Percentiles rank a stretch among this genome's conserved stretches.
These are phyloP conservation scores for Amitus sp. DNA, from an alignment of 2,888 invertebrate species.

Conservation along the genomic window DNA sequence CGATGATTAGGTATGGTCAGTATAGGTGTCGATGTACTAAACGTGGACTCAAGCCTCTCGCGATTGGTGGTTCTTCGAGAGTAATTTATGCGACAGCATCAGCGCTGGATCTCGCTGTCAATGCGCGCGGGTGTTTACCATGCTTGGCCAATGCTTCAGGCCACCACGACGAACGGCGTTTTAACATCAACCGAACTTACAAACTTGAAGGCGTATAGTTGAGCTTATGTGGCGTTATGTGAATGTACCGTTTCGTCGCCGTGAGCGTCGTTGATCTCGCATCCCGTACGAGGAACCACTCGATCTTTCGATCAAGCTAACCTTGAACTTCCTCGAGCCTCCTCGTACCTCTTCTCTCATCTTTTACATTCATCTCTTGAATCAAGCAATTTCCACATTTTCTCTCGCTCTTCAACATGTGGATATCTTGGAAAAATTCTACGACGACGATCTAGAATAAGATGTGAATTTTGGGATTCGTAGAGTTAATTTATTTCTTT, in stretches of 20 bases:
- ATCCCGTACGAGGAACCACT: conserved; percentile 27
- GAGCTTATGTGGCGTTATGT: conserved; percentile 49
- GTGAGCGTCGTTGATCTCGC: conserved; percentile 46
- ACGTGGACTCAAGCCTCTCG: not conserved
- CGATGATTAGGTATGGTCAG: conserved; percentile 5
- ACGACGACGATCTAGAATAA: no score
- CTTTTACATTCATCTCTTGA: conserved; percentile 10
- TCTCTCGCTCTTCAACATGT: no score
- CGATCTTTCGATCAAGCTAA: conserved; percentile 25
- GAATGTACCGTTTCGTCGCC: conserved; percentile 60
- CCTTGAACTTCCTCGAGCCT: conserved; percentile 16
- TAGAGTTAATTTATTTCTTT: no score
- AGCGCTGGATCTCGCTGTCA: conserved; percentile 12
- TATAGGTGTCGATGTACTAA: conserved; percentile 9
- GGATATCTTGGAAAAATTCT: no score
- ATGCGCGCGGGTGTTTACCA: conserved; percentile 15
- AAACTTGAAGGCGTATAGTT: no score
- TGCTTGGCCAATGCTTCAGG: conserved; percentile 12
- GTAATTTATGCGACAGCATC: conserved; percentile 14
- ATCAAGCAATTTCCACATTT: not conserved
- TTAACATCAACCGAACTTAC: conserved; percentile 37
- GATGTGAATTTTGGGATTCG: no score
- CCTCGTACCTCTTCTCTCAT: conserved; percentile 12
- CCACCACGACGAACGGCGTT: conserved; percentile 25
- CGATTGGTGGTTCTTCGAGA: conserved; percentile 12